Conservation (phyloP, 2,888 invertebrate genomes). For the Troides helena region DNA sequence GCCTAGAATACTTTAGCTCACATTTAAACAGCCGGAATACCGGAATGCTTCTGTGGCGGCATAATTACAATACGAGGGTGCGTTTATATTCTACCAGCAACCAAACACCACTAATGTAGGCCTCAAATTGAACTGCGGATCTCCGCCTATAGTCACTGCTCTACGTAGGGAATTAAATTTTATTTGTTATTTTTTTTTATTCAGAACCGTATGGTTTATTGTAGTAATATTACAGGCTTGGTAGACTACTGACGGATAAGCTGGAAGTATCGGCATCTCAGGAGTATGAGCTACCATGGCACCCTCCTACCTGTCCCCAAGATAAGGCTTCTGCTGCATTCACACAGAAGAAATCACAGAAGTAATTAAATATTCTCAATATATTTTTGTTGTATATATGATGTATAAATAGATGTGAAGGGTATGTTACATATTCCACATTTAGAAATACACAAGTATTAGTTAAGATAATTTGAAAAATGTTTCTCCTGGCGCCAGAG, state of each 20-base stretch:
- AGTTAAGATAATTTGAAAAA: too few species aligned
- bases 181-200: not conserved
- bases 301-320: conserved; percentile 84
- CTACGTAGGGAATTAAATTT: not conserved
- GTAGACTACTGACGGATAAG: conserved; percentile 79
- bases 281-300: conserved; percentile 88
- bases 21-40: too few species aligned
- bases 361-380: conserved; percentile 18
- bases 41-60: too few species aligned
- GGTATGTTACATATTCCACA: not conserved
- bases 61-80: too few species aligned
- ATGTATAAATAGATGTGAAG: not conserved
- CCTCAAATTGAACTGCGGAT: too few species aligned
- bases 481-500: too few species aligned
- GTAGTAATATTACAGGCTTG: conserved; percentile 56
- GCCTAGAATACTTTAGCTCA: too few species aligned
- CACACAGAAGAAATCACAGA: conserved; percentile 48
- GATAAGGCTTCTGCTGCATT: conserved; percentile 53
- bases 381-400: not conserved
- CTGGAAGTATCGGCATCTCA: conserved; percentile 81
- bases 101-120: too few species aligned
- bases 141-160: too few species aligned
- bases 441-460: not conserved
- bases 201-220: not conserved
- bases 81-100: too few species aligned